Percentiles rank a stretch among this genome's conserved stretches.
These are phyloP conservation scores for Ochropleura plecta DNA, from an alignment of 2,888 invertebrate genomes.

Conservation along the genomic window DNA sequence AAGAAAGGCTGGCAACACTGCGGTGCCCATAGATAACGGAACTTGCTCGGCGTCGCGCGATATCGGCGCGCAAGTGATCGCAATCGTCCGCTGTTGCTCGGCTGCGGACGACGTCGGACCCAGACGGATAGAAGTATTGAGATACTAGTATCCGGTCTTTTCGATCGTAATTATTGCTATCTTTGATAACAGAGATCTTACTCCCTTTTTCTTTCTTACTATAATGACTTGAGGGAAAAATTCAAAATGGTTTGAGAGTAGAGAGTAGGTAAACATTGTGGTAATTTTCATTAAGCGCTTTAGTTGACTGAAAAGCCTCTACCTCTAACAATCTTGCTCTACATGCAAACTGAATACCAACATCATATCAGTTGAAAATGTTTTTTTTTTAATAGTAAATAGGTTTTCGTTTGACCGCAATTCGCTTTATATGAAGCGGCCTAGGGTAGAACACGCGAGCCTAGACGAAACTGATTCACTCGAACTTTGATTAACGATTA, in stretches of 20 bases:
- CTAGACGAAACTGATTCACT: too few species aligned
- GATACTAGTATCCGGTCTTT: constrained; percentile 16
- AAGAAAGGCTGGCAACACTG: constrained; percentile 34
- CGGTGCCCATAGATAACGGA: constrained; percentile 51
- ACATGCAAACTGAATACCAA: neutral
- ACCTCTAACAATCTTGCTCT: neutral
- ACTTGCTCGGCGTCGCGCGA: constrained; percentile 35
- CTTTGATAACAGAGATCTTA: neutral
- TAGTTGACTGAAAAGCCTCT: neutral
- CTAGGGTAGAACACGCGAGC: too few species aligned
- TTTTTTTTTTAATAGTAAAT: neutral
- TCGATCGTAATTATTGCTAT: constrained; percentile 29
- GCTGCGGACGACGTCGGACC: constrained; percentile 35
- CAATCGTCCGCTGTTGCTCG: constrained; percentile 30
- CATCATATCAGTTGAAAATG: too few species aligned
- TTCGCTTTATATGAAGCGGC: too few species aligned
- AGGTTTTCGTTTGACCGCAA: too few species aligned
- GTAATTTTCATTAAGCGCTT: neutral
- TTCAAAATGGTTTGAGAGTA: neutral
- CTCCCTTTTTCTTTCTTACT: too few species aligned
- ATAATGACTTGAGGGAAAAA: neutral
- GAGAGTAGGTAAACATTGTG: neutral
- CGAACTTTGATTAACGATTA: too few species aligned
- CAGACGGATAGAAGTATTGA: constrained; percentile 36
- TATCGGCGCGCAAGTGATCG: constrained; percentile 44